Percentiles rank a stretch among this genome's conserved stretches.
Conservation (phyloP, 2,888 invertebrate genomes). For the Acrocera orbiculus region DNA sequence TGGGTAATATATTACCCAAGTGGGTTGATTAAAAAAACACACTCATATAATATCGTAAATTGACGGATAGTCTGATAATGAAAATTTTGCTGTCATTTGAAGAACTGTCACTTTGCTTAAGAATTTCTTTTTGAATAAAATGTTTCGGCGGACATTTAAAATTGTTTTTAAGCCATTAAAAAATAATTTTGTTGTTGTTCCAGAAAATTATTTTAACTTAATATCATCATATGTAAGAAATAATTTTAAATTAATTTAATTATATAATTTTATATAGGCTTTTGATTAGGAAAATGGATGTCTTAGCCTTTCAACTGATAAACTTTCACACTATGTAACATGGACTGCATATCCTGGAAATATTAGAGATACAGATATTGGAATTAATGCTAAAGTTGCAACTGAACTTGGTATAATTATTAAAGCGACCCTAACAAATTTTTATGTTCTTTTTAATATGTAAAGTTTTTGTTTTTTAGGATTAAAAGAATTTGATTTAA, state of each 20-base stretch:
- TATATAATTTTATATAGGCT: background rate
- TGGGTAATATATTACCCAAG: too few species aligned
- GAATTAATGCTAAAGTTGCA: conserved; percentile 31
- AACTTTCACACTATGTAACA: conserved; percentile 25
- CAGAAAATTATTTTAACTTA: conserved; percentile 27
- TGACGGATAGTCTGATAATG: too few species aligned
- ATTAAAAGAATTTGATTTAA: conserved; percentile 27
- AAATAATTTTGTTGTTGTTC: conserved; percentile 26
- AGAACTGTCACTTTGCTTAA: too few species aligned
- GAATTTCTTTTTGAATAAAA: conserved; percentile 11
- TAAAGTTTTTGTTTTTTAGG: conserved; percentile 16
- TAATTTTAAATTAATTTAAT: background rate
- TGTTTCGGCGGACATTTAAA: conserved; percentile 31
- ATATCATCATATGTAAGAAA: conserved; percentile 30
- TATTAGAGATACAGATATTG: conserved; percentile 30
- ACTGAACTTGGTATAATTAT: conserved; percentile 28
- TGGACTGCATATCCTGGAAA: conserved; percentile 27
- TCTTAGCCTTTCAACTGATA: conserved; percentile 23
- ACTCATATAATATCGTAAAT: too few species aligned
- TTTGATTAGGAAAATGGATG: conserved; percentile 27
- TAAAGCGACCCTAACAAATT: too few species aligned
- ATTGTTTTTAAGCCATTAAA: conserved; percentile 27
- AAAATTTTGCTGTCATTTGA: too few species aligned
- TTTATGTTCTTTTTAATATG: background rate
- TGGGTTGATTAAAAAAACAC: too few species aligned